Base-by-base conservation (phyloP, 1,140 invertebrate genomes). In the Lysiphlebus fabarum region DNA sequence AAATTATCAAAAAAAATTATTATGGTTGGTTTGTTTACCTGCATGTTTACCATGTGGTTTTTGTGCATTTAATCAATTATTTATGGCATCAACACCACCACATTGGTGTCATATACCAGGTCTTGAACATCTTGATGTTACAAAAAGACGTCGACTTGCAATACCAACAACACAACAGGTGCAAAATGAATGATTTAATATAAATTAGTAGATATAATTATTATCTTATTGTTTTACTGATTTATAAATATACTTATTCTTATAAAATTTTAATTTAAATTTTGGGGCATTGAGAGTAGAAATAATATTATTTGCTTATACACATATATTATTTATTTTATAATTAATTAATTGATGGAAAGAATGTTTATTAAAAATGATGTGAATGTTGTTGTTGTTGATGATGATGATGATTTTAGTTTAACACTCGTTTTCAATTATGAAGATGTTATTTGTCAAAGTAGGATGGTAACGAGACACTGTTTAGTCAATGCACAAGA, bases 31-130 rank as follows among this genome's bases (percentile, higher is more conserved):
- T 11, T 92, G 92, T 67, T 75, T 95, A 34, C 92, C 92, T 9
- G 90, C 91, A 5, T 93, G 91, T 65, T 83, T 95, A 56, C 91
- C 92, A 0, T 94, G 91, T 69, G 92, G 91, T 2, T 93, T 93
- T 73, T 90, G 91, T 72, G 91, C 91, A 1, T 95, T 93, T 74
- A 93, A 93, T 77, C 93, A 95, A 71, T 83, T 92, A 3, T 93
- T 93, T 73, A 91, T 93, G 88, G 84, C 89, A 0, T 88, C 91
- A 65, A 84, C 84, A 17, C 91, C 91, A 0, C 82, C 87, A 38
- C 88, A 93, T 76, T 91, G 90, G 90, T 93, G 91, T 68, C 80
- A 76, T 49, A 81, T 91, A 5, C 88, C 90, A 0, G 83, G 86
- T 61, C 73, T 92, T 12, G 71, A 80, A 43, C 67, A 58, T 49